phyloP scores from a whole-genome alignment of 2,888 invertebrate genomes.

The Tetranychus truncatus region DNA sequence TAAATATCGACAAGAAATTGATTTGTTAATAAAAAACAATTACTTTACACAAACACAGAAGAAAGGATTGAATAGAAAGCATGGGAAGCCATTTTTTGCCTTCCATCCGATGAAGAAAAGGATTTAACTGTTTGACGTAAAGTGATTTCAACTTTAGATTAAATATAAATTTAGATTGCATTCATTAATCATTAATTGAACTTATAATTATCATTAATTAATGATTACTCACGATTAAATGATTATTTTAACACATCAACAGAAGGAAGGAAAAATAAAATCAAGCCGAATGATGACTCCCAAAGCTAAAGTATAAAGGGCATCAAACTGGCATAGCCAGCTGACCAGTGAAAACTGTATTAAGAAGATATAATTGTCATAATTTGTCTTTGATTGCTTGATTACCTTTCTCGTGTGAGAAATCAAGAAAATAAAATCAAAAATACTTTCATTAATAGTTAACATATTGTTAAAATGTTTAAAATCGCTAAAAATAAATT shows the following conservation, averaged over 20 bases:
- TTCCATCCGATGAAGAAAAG: background rate
- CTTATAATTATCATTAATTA: background rate
- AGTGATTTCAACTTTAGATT: background rate
- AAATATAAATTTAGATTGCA: background rate
- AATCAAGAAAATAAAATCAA: background rate
- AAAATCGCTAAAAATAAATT: background rate
- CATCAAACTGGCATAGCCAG: too few relatives aligned
- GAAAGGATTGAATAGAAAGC: too few relatives aligned
- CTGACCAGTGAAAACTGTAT: too few relatives aligned
- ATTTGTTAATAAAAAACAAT: background rate
- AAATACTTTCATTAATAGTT: background rate
- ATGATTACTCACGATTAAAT: background rate
- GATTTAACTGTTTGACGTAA: background rate
- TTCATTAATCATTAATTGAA: background rate
- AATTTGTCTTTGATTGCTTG: background rate
- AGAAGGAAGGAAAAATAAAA: too few relatives aligned
- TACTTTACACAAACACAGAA: background rate
- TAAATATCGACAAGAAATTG: background rate
- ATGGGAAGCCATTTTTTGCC: too few relatives aligned
- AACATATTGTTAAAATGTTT: background rate
- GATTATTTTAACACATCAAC: background rate
- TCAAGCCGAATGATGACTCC: too few relatives aligned
- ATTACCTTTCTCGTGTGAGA: background rate
- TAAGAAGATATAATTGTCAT: background rate
- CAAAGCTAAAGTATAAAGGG: too few relatives aligned